Evolutionary conservation across 2,797 vertebrate species (phyloP).

Genomic region (Sarcophilus harrisii): DNA sequence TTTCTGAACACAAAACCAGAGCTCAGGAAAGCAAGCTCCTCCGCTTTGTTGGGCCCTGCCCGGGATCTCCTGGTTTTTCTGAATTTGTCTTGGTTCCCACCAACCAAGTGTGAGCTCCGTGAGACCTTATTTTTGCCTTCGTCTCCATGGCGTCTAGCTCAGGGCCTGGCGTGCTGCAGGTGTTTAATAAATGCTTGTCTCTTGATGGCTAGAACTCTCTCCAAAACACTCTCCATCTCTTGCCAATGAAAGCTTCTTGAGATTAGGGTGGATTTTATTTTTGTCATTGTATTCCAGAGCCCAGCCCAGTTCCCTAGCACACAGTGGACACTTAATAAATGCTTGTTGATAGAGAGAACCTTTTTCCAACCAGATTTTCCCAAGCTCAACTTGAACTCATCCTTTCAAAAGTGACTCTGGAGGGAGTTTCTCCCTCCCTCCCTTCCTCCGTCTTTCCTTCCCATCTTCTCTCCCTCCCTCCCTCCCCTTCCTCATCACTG

Average conservation of each 20-base stretch:
- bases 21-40: neutral
- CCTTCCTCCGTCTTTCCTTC: too few species aligned
- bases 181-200: neutral
- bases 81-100: neutral
- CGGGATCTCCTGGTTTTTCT: neutral
- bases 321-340: slow-evolving; percentile 33
- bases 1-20: neutral
- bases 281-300: neutral
- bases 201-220: neutral
- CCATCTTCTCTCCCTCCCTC: too few species aligned
- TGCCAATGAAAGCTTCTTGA: slow-evolving; percentile 7
- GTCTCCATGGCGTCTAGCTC: neutral
- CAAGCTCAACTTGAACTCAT: neutral
- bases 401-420: neutral
- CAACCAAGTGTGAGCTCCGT: neutral
- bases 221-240: too few species aligned
- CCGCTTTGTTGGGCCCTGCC: rapidly evolving
- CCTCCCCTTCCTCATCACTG: neutral
- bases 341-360: neutral
- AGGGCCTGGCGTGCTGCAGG: neutral
- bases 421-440: too few species aligned
- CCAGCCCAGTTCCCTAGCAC: neutral
- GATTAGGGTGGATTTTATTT: neutral
- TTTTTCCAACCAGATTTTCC: neutral
- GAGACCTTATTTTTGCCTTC: neutral